phyloP scores from a whole-genome alignment of 2,888 invertebrate species.

The Strigamia transsilvanica region DNA sequence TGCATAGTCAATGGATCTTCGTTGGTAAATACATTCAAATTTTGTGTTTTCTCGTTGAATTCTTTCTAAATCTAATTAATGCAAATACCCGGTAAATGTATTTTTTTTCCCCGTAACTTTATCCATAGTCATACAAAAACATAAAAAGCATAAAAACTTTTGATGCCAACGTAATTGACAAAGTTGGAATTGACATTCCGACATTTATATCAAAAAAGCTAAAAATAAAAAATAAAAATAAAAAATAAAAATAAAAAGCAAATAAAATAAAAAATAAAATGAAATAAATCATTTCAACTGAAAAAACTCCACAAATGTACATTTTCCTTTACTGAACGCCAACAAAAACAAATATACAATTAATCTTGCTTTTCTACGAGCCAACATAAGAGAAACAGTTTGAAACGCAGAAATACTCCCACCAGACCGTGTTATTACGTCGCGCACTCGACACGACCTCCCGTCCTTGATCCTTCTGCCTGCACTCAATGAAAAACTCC shows the following conservation, averaged over 20 bases:
- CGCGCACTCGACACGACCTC: neutral
- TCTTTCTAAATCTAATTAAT: neutral
- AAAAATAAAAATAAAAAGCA: no score
- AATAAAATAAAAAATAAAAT: no score
- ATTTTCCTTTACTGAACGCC: no score
- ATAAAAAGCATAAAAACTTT: neutral
- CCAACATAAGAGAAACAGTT: neutral
- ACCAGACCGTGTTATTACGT: constrained; percentile 16
- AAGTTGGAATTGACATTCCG: no score
- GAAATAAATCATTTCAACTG: no score
- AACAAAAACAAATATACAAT: neutral
- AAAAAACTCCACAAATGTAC: no score
- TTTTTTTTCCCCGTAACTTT: neutral
- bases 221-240: no score
- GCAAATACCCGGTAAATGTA: neutral
- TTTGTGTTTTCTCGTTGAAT: neutral
- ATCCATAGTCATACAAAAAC: neutral
- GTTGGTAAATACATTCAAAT: neutral
- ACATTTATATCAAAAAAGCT: no score
- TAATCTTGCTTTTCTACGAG: neutral
- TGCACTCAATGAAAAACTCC: constrained; percentile 24
- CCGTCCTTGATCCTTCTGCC: neutral
- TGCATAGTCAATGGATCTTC: neutral
- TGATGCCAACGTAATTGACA: neutral
- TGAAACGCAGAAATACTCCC: neutral